Evolutionary conservation across 2,113 vertebrate species (phyloP).

Genomic region (Vimba vimba): DNA sequence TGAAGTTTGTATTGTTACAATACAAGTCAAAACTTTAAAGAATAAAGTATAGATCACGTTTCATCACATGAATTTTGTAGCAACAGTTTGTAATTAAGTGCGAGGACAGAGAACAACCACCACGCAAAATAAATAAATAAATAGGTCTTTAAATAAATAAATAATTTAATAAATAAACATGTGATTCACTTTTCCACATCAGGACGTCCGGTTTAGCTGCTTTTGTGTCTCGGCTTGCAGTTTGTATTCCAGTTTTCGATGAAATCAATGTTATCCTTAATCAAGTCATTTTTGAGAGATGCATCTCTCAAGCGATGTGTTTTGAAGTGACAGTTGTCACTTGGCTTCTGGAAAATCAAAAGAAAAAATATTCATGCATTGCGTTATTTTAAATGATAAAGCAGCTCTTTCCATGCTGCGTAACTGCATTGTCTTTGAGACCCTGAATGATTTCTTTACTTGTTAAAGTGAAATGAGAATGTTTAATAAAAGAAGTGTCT

Average conservation of each 20-base stretch:
- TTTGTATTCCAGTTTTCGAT: neutral
- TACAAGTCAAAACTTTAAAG: conserved; percentile 29
- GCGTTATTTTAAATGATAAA: neutral
- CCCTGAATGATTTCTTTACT: neutral
- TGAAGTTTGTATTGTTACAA: conserved; percentile 48
- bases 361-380: neutral
- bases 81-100: neutral
- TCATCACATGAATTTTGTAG: neutral
- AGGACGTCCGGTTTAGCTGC: neutral
- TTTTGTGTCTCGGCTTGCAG: neutral
- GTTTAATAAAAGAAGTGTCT: neutral
- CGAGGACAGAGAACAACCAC: neutral
- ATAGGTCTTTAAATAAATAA: conserved; percentile 32
- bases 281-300: neutral
- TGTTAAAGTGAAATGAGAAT: neutral
- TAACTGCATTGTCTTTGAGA: neutral
- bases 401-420: neutral
- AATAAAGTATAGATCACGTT: neutral
- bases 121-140: conserved; percentile 32
- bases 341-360: neutral
- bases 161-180: neutral
- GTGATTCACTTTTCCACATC: no score
- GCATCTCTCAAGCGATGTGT: fast-evolving
- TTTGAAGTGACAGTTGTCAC: neutral
- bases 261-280: neutral